phyloP scores from a whole-genome alignment of 2,888 invertebrate species.

The Acrocyrtus sp. region DNA sequence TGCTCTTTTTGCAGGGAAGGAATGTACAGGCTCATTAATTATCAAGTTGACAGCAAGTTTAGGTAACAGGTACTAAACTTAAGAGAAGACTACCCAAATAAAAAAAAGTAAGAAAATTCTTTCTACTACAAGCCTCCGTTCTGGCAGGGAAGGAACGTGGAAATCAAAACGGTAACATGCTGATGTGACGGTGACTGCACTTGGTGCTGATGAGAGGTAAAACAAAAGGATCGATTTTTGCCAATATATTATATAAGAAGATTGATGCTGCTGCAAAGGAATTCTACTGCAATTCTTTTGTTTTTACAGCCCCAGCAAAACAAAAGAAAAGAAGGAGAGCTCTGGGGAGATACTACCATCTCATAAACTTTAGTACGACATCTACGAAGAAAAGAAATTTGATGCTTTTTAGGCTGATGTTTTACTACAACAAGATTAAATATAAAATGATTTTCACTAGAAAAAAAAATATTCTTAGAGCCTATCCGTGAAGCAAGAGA shows the following conservation, averaged over 20 bases:
- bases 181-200: background rate
- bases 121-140: no score
- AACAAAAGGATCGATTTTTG: slow-evolving; percentile 30
- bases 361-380: background rate
- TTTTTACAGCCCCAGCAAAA: no score
- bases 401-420: no score
- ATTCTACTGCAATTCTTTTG: no score
- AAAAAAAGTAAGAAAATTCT: no score
- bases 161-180: background rate
- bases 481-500: background rate
- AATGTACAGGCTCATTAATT: slow-evolving; percentile 43
- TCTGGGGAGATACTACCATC: background rate
- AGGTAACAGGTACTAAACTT: no score
- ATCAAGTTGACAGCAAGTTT: slow-evolving; percentile 53
- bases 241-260: background rate
- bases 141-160: no score
- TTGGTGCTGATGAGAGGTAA: background rate
- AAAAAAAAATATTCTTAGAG: no score
- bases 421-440: background rate
- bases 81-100: no score
- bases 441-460: no score
- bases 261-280: no score
- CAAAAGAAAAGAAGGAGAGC: no score
- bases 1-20: slow-evolving; percentile 18
- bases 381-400: background rate